Base-by-base conservation (phyloP, 2,797 vertebrate genomes). In the Lutjanus argentimaculatus region DNA sequence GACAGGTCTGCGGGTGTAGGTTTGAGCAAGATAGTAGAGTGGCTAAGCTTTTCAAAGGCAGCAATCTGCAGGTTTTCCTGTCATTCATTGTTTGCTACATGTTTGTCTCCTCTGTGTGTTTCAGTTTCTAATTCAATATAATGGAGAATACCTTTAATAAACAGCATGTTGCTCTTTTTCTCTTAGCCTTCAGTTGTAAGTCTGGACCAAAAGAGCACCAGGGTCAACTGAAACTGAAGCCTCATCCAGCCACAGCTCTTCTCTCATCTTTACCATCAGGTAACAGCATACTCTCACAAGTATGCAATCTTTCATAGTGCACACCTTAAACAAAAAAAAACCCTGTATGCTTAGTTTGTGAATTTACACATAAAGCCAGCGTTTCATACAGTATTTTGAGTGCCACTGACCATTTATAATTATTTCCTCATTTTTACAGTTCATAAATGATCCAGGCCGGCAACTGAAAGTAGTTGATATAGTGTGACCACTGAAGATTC, bases 141-240 rank as follows among this genome's bases (percentile, higher is more conserved):
- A 46, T 45, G 3, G 4, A 10, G 1, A 45, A 62, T 1, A 22
- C 2, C 6, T 43, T 58, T 2, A 6, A 10, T 30, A 43, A 43
- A n/a, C 43, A 8, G 21, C 0, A 7, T 71, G 17, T 51, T 25
- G 64, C 15, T 57, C 4, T 68, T 15, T 51, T 25, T 64, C 22
- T 57, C 1, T 0, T 4, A 19, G 14, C 13, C 42, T 21, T n/a
- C 45, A 95, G 93, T 66, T 72, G 74, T 69, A 93, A 95, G 42
- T 95, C 93, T 83, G 62, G 88, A 92, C 36, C 93, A 93, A 90
- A 90, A 2, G 92, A 94, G 61, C 91, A 94, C 57, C 92, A 94
- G 87, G 94, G 77, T 0, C 91, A 77, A 12, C 71, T 94, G 22
- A 70, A 81, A 53, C 82, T 93, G 77, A 95, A 93, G 91, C 91